Conservation (phyloP, 2,113 vertebrate species). For the Stomatorhinus ivindoensis region DNA sequence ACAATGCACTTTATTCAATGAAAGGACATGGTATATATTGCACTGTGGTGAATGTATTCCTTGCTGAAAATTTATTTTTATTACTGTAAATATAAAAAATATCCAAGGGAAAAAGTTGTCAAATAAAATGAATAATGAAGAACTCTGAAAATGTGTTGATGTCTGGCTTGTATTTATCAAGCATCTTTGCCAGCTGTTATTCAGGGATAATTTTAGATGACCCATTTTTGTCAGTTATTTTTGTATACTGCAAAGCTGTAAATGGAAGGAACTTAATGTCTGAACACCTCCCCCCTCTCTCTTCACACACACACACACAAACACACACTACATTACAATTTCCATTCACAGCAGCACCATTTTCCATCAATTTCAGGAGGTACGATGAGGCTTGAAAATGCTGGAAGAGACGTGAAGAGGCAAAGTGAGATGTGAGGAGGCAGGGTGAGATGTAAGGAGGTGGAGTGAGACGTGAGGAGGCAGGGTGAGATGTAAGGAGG, state of each 20-base stretch:
- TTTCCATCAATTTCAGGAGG: neutral
- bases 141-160: neutral
- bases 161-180: constrained; percentile 5
- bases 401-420: neutral
- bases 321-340: neutral
- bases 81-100: constrained; percentile 62
- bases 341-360: neutral
- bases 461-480: neutral
- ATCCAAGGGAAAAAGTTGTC: constrained; percentile 24
- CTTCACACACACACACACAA: neutral
- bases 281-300: neutral
- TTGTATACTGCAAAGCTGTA: neutral
- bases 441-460: neutral
- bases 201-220: neutral
- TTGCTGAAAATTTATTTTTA: constrained; percentile 70
- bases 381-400: neutral
- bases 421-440: too few species aligned
- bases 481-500: neutral
- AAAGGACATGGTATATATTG: constrained; percentile 40
- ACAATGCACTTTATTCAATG: constrained; percentile 46
- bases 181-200: neutral
- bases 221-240: neutral
- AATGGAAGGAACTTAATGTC: neutral
- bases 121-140: constrained; percentile 37
- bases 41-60: constrained; percentile 63